Evolutionary conservation across 2,888 invertebrate species (phyloP).

Genomic region (Adineta ricciae): DNA sequence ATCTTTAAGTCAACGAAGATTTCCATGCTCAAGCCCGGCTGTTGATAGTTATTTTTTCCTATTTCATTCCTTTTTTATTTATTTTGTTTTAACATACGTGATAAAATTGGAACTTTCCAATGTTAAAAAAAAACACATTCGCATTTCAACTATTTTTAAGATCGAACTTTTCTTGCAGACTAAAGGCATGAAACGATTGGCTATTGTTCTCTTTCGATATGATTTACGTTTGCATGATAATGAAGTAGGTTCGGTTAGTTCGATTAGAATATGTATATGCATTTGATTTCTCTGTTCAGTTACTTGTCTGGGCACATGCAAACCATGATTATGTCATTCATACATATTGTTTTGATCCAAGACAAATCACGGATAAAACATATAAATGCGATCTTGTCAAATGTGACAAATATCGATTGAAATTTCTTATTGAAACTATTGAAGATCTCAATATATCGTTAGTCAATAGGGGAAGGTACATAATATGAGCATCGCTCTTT

Average conservation of each 20-base stretch:
- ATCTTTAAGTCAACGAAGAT: neutral
- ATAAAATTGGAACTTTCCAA: neutral
- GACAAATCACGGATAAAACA: conserved; percentile 39
- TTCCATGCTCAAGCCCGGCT: too few relatives aligned
- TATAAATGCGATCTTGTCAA: conserved; percentile 41
- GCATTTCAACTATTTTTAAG: neutral
- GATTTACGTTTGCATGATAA: conserved; percentile 42
- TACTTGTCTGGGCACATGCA: conserved; percentile 34
- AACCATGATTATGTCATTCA: conserved; percentile 39
- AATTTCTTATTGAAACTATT: conserved; percentile 39
- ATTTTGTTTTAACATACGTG: too few relatives aligned
- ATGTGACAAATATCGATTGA: conserved; percentile 40
- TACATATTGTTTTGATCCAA: conserved; percentile 43
- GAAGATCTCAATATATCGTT: neutral
- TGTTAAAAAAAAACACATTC: neutral
- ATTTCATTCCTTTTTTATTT: too few relatives aligned
- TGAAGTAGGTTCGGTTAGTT: conserved; percentile 37
- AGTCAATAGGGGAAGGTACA: neutral
- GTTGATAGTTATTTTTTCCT: too few relatives aligned
- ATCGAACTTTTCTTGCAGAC: neutral
- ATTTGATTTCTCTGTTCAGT: neutral
- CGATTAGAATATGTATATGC: neutral
- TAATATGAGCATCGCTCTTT: too few relatives aligned
- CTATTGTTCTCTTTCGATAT: conserved; percentile 38
- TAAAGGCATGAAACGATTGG: conserved; percentile 24